These are phyloP conservation scores for Callorhinus ursinus DNA, from an alignment of 2,113 vertebrate species.

Conservation along the genomic window DNA sequence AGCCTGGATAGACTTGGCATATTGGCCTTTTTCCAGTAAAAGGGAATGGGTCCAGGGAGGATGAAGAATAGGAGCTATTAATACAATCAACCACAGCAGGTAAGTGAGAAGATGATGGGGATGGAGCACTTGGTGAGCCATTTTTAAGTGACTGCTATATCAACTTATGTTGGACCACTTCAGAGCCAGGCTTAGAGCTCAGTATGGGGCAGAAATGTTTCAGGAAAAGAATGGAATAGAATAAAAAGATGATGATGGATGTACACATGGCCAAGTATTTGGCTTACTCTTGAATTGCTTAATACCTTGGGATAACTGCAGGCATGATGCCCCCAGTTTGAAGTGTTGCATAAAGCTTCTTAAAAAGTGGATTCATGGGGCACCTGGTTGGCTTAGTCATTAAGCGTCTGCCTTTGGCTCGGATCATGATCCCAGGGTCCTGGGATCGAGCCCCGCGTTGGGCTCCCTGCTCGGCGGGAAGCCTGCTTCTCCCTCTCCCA, in stretches of 20 bases:
- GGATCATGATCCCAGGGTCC: too few species aligned
- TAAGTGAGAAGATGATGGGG: neutral
- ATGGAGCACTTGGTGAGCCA: neutral
- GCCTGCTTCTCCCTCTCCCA: too few species aligned
- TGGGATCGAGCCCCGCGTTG: too few species aligned
- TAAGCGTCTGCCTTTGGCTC: too few species aligned
- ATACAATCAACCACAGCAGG: neutral
- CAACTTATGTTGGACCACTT: neutral
- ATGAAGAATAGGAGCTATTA: neutral
- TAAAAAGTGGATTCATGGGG: neutral
- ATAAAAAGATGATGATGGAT: neutral
- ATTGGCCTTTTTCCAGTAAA: too few species aligned
- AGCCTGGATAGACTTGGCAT: too few species aligned
- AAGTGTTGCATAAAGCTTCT: conserved; percentile 12
- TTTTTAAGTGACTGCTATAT: neutral
- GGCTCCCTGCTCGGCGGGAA: too few species aligned
- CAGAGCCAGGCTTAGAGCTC: neutral
- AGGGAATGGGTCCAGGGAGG: neutral
- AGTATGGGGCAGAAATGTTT: neutral
- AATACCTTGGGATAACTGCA: neutral
- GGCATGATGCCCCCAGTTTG: neutral
- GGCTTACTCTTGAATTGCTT: conserved; percentile 25
- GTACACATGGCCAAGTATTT: neutral
- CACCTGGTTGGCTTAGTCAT: too few species aligned
- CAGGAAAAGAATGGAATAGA: neutral